Evolutionary conservation across 2,113 vertebrate species (phyloP), one percentile per base, ranked within the genome.

Genomic region (Crotalus helleri): DNA sequence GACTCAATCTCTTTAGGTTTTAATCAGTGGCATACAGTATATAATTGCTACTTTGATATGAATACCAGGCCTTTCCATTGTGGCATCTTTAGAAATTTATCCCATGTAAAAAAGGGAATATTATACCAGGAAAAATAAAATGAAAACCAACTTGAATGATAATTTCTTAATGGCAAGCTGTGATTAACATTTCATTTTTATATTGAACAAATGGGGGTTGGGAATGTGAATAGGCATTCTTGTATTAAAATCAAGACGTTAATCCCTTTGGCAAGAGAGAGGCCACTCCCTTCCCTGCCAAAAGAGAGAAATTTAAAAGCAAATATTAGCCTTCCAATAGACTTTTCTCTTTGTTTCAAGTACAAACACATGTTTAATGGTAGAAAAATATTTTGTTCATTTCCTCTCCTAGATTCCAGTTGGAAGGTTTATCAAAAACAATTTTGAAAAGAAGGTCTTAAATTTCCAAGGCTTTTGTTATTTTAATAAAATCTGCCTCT

Each of bases 321-420:
- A 94, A 94, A 94, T 95, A 94, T n/a, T 93, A 94, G 54, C 26
- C 94, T 95, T 93, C 33, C 86, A 13, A 86, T 94, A 92, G 0
- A 61, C 90, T 92, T 93, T 94, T 90, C 69, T 93, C 58, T 54
- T 81, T 39, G 69, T 59, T 1, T 94, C 90, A 89, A 92, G 23
- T 89, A 39, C 33, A 94, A 94, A 91, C 5, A 55, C 54, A 93
- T 92, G 57, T 39, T 21, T 74, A 93, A 6, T 3, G 57, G 12
- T 46, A 95, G 23, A 95, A 89, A 96, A 93, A 91, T 85, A 85
- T 15, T 94, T 95, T 81, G 87, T 94, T 94, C 1, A 2, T 92
- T 94, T 95, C 92, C 92, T 12, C 91, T 55, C 9, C 91, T 1
- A 6, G 13, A n/a, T 54, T 9, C 94, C 92, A 33, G 87, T 96